These are phyloP conservation scores for Carassius auratus DNA, from an alignment of 2,113 vertebrate species.

Conservation along the genomic window DNA sequence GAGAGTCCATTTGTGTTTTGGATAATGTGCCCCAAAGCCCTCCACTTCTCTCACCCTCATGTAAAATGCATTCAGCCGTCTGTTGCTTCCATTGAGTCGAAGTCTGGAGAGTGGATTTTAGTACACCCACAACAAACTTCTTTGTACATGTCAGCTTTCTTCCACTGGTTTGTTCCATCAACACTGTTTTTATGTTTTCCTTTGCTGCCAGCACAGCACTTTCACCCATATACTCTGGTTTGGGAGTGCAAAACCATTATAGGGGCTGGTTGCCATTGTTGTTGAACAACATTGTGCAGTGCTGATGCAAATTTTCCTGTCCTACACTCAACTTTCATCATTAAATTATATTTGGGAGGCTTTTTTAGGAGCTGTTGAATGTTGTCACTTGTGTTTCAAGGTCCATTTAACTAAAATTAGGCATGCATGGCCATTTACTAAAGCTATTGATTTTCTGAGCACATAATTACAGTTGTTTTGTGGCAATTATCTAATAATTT, in stretches of 20 bases:
- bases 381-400: neutral
- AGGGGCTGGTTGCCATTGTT: conserved; percentile 34
- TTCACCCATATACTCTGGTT: conserved; percentile 26
- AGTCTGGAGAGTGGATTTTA: conserved; percentile 27
- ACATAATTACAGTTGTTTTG: neutral
- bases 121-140: conserved; percentile 33
- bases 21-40: conserved; percentile 38
- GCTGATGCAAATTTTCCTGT: conserved; percentile 24
- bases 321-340: neutral
- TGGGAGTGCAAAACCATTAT: conserved; percentile 23
- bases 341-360: neutral
- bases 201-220: conserved; percentile 31
- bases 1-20: conserved; percentile 40
- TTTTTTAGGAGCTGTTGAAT: too few relatives aligned
- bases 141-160: conserved; percentile 23
- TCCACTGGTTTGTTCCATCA: conserved; percentile 23
- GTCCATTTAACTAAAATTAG: neutral
- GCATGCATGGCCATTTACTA: neutral
- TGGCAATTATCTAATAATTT: too few relatives aligned
- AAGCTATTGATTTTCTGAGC: neutral
- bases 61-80: conserved; percentile 52
- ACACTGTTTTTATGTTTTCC: conserved; percentile 31
- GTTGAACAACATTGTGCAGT: conserved; percentile 22
- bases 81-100: conserved; percentile 45
- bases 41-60: conserved; percentile 46